These are phyloP conservation scores for Hoplostethus mediterraneus DNA, from an alignment of 2,797 vertebrate species.

Conservation along the genomic window DNA sequence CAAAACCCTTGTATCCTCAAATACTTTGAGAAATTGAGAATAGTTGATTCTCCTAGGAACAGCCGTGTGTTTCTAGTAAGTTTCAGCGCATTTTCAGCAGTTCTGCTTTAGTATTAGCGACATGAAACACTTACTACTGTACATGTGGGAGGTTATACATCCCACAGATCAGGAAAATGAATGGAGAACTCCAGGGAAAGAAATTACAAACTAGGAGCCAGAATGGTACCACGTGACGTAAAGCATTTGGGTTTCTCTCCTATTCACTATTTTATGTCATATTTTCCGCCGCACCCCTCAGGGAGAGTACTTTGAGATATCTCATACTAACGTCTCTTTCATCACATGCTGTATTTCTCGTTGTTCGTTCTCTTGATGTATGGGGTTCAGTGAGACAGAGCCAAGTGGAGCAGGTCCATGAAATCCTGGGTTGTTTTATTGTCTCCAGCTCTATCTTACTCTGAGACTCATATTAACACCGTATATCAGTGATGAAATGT, in stretches of 20 bases:
- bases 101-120: neutral
- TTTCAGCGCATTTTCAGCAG: neutral
- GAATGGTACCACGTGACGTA: conserved; percentile 10
- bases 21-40: too few relatives aligned
- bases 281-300: conserved; percentile 12
- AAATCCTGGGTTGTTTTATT: conserved; percentile 13
- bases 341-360: conserved; percentile 10
- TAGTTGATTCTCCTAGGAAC: neutral
- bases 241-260: conserved; percentile 14
- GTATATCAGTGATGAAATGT: neutral
- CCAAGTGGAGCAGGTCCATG: conserved; percentile 24
- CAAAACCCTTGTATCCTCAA: too few relatives aligned
- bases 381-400: conserved; percentile 16
- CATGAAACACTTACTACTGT: too few relatives aligned
- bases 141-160: neutral
- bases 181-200: conserved; percentile 9
- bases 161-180: conserved; percentile 25
- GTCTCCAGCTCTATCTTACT: conserved; percentile 7
- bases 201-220: neutral
- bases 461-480: neutral
- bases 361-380: conserved; percentile 33
- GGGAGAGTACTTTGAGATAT: conserved; percentile 12
- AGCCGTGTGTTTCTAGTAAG: neutral
- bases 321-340: conserved; percentile 44
- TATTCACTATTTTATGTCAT: conserved; percentile 21